Evolutionary conservation across 2,113 vertebrate species (phyloP), one percentile per base, ranked within the genome.

Genomic region (Regulus satrapa): DNA sequence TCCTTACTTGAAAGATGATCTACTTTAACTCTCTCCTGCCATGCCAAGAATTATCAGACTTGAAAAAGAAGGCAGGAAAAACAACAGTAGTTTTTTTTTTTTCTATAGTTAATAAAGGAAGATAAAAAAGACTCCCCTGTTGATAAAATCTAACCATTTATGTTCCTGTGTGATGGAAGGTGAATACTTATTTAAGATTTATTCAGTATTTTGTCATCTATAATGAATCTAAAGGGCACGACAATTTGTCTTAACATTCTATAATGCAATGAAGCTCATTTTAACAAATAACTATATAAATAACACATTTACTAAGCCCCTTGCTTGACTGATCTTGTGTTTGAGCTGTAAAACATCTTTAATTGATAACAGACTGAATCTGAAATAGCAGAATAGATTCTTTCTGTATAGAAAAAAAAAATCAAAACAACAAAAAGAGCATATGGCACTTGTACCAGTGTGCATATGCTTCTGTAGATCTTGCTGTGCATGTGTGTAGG

Each of bases 191-290:
- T 71, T 94, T 95, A 94, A 96, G 95, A 96, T 96, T 96, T 95
- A 94, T 96, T 96, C 95, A 82, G 73, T 91, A 84, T 96, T 93
- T 94, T 97, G 91, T 96, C 75, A 94, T 95, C 82, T 74, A 28
- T 94, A 96, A 97, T 97, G 94, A 97, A 95, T 96, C 85, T 88
- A 95, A 96, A 97, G 96, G 94, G 82, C 91, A 93, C 67, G 93
- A 91, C 92, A 95, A 96, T 97, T 97, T 97, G 80, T 97, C 96
- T 97, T 96, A 92, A 78, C 94, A 75, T 90, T 93, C 76, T 89
- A 63, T 90, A 96, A 83, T 31, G 55, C 58, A 85, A 80, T 64
- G 71, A 93, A 95, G 51, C 63, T 94, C 84, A 95, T 95, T 96
- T 96, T 91, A 97, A 95, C 92, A 95, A 97, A 94, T 92, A 97